Conservation (phyloP, 2,113 vertebrate species). For the Columbina picui region DNA sequence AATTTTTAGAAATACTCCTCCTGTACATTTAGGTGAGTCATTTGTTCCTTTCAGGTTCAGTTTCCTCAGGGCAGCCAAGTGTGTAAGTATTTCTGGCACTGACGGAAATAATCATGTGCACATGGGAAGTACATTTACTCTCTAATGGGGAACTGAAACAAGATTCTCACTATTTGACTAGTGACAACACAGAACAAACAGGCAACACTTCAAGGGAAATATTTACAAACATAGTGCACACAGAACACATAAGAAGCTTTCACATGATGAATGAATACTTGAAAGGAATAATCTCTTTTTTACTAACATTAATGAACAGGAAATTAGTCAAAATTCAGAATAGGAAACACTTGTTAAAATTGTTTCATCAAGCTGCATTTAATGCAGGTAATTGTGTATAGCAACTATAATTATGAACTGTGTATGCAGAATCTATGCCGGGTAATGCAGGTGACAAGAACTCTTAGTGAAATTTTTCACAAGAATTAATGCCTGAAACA, state of each 20-base stretch:
- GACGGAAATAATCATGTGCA: neutral
- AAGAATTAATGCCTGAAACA: neutral
- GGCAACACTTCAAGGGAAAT: slow-evolving; percentile 43
- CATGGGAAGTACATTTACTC: neutral
- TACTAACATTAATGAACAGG: neutral
- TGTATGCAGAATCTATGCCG: neutral
- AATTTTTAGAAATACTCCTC: slow-evolving; percentile 1
- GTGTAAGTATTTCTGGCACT: neutral
- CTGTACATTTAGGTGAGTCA: neutral
- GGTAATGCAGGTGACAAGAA: neutral
- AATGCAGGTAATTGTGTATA: neutral
- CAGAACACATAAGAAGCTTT: neutral
- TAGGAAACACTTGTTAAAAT: neutral
- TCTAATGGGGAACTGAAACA: slow-evolving; percentile 9
- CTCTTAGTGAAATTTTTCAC: neutral
- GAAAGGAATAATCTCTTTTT: neutral
- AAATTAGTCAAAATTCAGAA: neutral
- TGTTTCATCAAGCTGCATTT: neutral
- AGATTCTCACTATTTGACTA: neutral
- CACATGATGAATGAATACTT: neutral
- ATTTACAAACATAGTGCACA: neutral
- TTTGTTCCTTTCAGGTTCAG: neutral
- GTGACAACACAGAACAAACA: neutral
- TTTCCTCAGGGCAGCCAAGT: neutral
- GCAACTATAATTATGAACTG: neutral